phyloP scores from a whole-genome alignment of 1,140 invertebrate genomes.

The Drosophila sp. region DNA sequence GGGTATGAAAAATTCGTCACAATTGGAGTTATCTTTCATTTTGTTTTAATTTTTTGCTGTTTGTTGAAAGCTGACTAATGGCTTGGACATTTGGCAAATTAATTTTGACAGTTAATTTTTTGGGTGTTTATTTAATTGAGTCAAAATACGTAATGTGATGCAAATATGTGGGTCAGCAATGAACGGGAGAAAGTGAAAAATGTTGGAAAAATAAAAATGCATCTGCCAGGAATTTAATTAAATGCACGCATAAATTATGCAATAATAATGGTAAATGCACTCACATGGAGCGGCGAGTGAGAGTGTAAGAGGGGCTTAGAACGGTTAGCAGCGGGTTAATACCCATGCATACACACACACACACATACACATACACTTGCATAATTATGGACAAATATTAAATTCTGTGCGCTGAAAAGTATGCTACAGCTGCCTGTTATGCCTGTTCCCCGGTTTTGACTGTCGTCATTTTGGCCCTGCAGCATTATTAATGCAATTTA shows the following conservation, averaged over 20 bases:
- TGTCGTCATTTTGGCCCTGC: conserved; percentile 27
- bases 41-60: conserved; percentile 14
- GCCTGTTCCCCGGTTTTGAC: conserved; percentile 14
- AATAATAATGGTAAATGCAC: conserved; percentile 63
- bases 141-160: conserved; percentile 34
- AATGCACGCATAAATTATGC: conserved; percentile 74
- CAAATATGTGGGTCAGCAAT: conserved; percentile 44
- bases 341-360: conserved; percentile 3
- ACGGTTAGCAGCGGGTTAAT: conserved; percentile 18
- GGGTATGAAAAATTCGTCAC: background rate
- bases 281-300: conserved; percentile 22
- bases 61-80: conserved; percentile 55
- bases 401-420: conserved; percentile 65
- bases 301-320: background rate
- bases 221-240: conserved; percentile 72
- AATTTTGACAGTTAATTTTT: conserved; percentile 60
- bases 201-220: conserved; percentile 44
- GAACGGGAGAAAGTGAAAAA: conserved; percentile 1
- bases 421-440: conserved; percentile 37
- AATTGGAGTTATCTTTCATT: background rate
- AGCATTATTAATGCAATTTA: conserved; percentile 70
- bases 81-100: conserved; percentile 38
- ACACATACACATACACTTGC: conserved; percentile 33
- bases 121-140: conserved; percentile 60
- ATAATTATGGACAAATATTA: conserved; percentile 78